Evolutionary conservation across 2,113 vertebrate genomes (phyloP).

Genomic region (Ceyx cyanopectus): DNA sequence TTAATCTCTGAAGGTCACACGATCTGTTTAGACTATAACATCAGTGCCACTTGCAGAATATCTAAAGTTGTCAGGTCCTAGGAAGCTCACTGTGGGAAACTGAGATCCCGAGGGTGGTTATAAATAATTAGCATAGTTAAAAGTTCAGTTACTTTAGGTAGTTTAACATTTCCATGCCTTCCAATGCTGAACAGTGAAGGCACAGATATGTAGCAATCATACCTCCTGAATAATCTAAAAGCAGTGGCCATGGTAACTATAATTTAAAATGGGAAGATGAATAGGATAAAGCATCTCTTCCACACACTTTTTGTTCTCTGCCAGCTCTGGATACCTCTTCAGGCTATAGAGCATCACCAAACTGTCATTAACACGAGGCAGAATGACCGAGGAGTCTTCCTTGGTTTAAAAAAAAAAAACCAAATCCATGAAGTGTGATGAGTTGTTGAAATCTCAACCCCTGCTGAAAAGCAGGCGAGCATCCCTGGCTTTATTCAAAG

Average conservation of each 20-base stretch:
- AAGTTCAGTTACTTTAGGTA: constrained; percentile 83
- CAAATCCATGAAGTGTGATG: constrained; percentile 12
- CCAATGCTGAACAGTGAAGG: constrained; percentile 52
- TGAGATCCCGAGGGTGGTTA: constrained; percentile 76
- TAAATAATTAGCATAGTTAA: constrained; percentile 85
- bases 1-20: constrained; percentile 87
- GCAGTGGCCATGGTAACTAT: constrained; percentile 75
- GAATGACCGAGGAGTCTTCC: not conserved
- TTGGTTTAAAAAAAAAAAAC: not conserved
- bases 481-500: not conserved
- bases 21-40: constrained; percentile 83
- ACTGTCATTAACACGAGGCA: constrained; percentile 30
- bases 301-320: constrained; percentile 50
- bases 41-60: constrained; percentile 80
- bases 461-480: not conserved
- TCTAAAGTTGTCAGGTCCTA: constrained; percentile 79
- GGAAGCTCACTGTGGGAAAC: constrained; percentile 75
- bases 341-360: constrained; percentile 36
- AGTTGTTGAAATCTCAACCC: constrained; percentile 37
- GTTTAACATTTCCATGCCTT: constrained; percentile 77
- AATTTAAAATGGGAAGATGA: constrained; percentile 68
- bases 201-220: constrained; percentile 66
- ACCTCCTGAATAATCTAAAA: constrained; percentile 76
- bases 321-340: constrained; percentile 49
- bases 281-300: constrained; percentile 60